phyloP scores from a whole-genome alignment of 2,797 vertebrate genomes.

The Heliangelus exortis region DNA sequence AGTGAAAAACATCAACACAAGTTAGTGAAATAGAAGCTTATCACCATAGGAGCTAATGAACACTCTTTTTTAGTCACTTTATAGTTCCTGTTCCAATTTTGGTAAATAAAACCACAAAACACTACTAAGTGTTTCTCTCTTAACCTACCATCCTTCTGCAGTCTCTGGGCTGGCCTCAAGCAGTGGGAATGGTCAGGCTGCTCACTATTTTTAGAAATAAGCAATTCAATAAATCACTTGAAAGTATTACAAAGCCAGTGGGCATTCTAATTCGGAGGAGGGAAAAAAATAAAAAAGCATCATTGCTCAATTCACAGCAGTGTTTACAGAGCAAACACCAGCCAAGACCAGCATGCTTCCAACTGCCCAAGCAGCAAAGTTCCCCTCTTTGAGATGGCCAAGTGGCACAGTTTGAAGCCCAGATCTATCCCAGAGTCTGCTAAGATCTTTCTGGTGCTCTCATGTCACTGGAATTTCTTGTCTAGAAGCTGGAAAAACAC shows the following conservation, averaged over 20 bases:
- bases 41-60: background rate
- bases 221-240: constrained; percentile 9
- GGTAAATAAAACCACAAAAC: background rate
- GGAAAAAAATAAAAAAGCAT: background rate
- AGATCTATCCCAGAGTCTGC: background rate
- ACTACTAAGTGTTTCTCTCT: background rate
- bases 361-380: background rate
- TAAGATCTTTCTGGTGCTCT: background rate
- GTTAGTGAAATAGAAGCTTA: background rate
- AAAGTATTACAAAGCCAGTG: constrained; percentile 18
- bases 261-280: background rate
- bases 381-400: background rate
- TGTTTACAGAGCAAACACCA: background rate
- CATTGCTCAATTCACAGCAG: background rate
- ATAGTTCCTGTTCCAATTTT: background rate
- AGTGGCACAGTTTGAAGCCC: background rate
- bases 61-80: background rate
- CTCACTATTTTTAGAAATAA: constrained; percentile 32
- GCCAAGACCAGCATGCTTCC: background rate
- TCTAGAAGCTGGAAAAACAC: background rate
- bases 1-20: background rate
- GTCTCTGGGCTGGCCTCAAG: background rate
- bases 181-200: background rate
- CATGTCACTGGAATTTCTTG: background rate
- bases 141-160: background rate